phyloP scores from a whole-genome alignment of 2,888 invertebrate genomes.

The Cheilosia vulpina region DNA sequence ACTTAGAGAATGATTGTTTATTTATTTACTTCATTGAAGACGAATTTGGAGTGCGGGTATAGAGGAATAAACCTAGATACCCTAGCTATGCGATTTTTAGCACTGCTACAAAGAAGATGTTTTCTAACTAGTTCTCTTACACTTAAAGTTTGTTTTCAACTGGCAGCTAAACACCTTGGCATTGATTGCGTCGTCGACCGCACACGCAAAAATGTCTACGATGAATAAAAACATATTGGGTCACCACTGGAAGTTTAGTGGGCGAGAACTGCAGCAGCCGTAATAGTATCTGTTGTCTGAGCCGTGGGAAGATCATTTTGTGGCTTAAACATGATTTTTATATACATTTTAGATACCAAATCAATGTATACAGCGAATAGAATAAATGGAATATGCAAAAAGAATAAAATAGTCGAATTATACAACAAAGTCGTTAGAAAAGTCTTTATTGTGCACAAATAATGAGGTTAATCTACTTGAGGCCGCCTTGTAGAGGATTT shows the following conservation, averaged over 20 bases:
- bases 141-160: neutral
- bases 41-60: too few species aligned
- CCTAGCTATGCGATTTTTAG: too few species aligned
- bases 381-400: slow-evolving; percentile 14
- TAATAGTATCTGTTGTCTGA: slow-evolving; percentile 17
- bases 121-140: neutral
- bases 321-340: neutral
- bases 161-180: slow-evolving; percentile 21
- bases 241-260: slow-evolving; percentile 21
- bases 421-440: neutral
- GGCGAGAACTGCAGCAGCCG: slow-evolving; percentile 24
- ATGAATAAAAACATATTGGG: slow-evolving; percentile 15
- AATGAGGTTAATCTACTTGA: slow-evolving; percentile 42
- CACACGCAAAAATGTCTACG: slow-evolving; percentile 22
- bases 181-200: slow-evolving; percentile 32
- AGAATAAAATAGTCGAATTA: neutral
- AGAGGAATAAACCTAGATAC: too few species aligned
- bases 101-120: neutral
- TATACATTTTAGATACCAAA: neutral
- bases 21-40: too few species aligned
- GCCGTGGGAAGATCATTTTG: slow-evolving; percentile 40
- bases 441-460: slow-evolving; percentile 6
- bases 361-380: neutral
- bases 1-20: too few species aligned
- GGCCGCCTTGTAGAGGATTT: slow-evolving; percentile 11